Evolutionary conservation across 2,888 invertebrate species (phyloP).

Genomic region (Phrixothrix hirtus): DNA sequence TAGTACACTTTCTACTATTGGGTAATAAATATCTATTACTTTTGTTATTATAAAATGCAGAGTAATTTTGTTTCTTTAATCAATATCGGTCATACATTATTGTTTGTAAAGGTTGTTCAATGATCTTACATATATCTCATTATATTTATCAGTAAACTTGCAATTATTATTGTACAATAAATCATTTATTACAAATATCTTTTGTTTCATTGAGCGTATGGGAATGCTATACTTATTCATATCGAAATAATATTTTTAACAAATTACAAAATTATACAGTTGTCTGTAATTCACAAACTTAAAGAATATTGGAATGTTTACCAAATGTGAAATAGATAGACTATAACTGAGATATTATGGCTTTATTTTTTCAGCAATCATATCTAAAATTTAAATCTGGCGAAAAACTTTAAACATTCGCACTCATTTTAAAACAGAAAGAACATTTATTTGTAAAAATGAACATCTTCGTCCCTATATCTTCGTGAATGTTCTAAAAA

Average conservation of each 20-base stretch:
- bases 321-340: not conserved
- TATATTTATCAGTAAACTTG: too few relatives aligned
- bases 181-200: too few relatives aligned
- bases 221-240: not conserved
- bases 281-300: too few relatives aligned
- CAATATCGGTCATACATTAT: too few relatives aligned
- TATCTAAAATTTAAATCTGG: slow-evolving; percentile 21
- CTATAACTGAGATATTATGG: not conserved
- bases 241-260: slow-evolving; percentile 5
- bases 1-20: too few relatives aligned
- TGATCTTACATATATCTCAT: too few relatives aligned
- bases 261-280: slow-evolving; percentile 6
- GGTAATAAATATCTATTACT: too few relatives aligned
- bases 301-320: not conserved
- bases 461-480: slow-evolving; percentile 31
- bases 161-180: too few relatives aligned
- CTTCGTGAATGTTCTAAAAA: slow-evolving; percentile 32
- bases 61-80: too few relatives aligned
- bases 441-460: slow-evolving; percentile 25
- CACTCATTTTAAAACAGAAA: slow-evolving; percentile 17
- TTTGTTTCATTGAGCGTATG: not conserved
- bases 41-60: too few relatives aligned
- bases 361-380: slow-evolving; percentile 5
- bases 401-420: slow-evolving; percentile 23
- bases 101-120: too few relatives aligned